Conservation (phyloP, 1,140 invertebrate species). For the Diorhabda carinulata region DNA sequence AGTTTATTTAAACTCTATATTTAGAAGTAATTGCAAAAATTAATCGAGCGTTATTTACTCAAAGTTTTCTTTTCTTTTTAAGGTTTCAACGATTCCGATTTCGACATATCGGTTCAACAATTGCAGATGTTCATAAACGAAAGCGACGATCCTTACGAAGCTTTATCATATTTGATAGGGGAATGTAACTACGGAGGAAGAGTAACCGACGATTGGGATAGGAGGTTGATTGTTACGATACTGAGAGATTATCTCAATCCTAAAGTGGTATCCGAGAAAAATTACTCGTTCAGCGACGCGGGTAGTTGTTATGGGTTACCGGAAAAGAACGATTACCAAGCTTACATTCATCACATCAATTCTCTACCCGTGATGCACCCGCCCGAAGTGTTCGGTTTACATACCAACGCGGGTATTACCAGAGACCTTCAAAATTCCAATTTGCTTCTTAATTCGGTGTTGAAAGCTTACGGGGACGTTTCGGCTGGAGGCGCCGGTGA, state of each 20-base stretch:
- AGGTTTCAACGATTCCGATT: conserved; percentile 89
- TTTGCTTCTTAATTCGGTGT: conserved; percentile 52
- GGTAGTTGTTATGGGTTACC: conserved; percentile 62
- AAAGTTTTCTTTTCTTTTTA: background rate
- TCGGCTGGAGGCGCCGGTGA: conserved; percentile 54
- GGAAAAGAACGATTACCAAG: conserved; percentile 61
- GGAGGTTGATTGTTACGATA: conserved; percentile 77
- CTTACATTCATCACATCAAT: conserved; percentile 68
- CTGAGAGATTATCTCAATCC: conserved; percentile 76
- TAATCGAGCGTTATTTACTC: background rate
- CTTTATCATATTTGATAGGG: conserved; percentile 83
- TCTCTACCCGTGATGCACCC: conserved; percentile 59
- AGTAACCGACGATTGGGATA: conserved; percentile 91
- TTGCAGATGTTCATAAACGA: conserved; percentile 70
- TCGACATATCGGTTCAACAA: conserved; percentile 86
- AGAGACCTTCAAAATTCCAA: conserved; percentile 72
- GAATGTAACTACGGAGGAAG: conserved; percentile 96
- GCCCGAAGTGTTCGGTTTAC: conserved; percentile 84
- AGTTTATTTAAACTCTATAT: too few relatives aligned
- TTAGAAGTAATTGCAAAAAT: too few relatives aligned
- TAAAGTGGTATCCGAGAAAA: conserved; percentile 60
- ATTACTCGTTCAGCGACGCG: conserved; percentile 56
- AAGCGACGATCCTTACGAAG: conserved; percentile 76
- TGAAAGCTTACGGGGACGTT: conserved; percentile 62
- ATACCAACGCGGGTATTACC: conserved; percentile 80